Evolutionary conservation across 2,888 invertebrate genomes (phyloP).

Genomic region (Nesidiocoris tenuis): DNA sequence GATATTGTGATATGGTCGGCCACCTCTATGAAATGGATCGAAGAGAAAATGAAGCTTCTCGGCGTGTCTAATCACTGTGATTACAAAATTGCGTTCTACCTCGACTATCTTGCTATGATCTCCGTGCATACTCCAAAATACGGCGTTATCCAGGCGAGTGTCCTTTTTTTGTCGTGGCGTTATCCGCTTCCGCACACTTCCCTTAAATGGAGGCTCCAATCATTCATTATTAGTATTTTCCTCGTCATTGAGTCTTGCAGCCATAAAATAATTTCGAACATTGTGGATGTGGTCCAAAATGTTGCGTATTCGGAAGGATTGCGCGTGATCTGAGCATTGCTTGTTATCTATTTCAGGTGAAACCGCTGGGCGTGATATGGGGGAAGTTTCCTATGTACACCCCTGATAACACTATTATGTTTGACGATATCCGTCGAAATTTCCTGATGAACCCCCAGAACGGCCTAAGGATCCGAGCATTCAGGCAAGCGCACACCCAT

Average conservation of each 20-base stretch:
- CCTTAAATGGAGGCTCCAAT: neutral
- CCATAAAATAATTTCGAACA: no score
- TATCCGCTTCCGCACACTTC: neutral
- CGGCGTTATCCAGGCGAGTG: conserved; percentile 82
- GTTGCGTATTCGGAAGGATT: no score
- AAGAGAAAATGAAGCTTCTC: conserved; percentile 91
- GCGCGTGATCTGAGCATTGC: neutral
- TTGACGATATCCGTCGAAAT: conserved; percentile 92
- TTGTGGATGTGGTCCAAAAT: no score
- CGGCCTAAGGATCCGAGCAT: conserved; percentile 86
- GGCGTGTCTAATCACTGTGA: conserved; percentile 79
- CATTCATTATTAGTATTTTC: no score
- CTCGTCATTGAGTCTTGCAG: no score
- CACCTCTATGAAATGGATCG: conserved; percentile 97
- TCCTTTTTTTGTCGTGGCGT: no score
- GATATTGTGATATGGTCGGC: conserved; percentile 99
- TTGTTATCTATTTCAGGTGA: conserved; percentile 71
- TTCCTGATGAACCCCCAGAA: conserved; percentile 97
- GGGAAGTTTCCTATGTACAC: conserved; percentile 88
- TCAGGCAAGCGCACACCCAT: conserved; percentile 86
- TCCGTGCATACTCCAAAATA: conserved; percentile 87
- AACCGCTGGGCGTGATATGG: conserved; percentile 96
- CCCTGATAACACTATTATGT: conserved; percentile 93
- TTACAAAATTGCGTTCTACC: conserved; percentile 89
- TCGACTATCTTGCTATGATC: conserved; percentile 93